Conservation (phyloP, 2,113 vertebrate species). For the Myrmecophaga tridactyla region DNA sequence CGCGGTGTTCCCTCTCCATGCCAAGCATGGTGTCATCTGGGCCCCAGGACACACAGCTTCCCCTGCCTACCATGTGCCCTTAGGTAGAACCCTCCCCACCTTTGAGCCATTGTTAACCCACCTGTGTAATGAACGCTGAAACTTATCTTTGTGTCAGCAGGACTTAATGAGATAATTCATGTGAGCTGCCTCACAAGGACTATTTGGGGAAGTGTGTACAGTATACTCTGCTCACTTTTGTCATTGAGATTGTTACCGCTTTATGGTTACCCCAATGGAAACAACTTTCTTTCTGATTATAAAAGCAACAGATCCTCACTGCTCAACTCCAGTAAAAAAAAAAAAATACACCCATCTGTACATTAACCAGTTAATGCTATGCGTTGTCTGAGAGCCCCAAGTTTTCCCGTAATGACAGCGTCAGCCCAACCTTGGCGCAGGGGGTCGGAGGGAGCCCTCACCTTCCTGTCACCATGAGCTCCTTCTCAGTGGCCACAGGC, state of each 20-base stretch:
- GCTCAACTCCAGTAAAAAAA: background rate
- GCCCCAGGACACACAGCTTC: background rate
- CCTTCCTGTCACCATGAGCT: constrained; percentile 60
- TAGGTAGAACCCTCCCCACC: background rate
- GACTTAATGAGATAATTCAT: background rate
- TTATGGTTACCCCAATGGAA: background rate
- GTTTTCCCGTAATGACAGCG: background rate
- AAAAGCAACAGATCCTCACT: background rate
- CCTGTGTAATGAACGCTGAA: background rate
- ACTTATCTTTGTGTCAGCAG: background rate
- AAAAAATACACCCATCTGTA: background rate
- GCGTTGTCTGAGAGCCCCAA: background rate
- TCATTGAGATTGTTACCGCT: background rate
- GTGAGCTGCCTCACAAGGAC: background rate
- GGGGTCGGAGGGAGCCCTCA: background rate
- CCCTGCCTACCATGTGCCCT: background rate
- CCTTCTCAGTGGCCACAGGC: constrained; percentile 37
- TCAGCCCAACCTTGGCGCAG: no score
- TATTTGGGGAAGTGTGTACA: background rate
- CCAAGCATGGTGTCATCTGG: background rate
- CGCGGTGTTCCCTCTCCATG: accelerated
- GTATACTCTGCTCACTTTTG: background rate
- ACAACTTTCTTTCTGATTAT: constrained; percentile 7
- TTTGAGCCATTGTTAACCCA: background rate
- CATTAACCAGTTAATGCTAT: background rate